A percentile compares a stretch with the other conserved stretches of the same genome.
These are phyloP conservation scores for Busseola fusca DNA, from an alignment of 2,888 invertebrate genomes.

Conservation along the genomic window DNA sequence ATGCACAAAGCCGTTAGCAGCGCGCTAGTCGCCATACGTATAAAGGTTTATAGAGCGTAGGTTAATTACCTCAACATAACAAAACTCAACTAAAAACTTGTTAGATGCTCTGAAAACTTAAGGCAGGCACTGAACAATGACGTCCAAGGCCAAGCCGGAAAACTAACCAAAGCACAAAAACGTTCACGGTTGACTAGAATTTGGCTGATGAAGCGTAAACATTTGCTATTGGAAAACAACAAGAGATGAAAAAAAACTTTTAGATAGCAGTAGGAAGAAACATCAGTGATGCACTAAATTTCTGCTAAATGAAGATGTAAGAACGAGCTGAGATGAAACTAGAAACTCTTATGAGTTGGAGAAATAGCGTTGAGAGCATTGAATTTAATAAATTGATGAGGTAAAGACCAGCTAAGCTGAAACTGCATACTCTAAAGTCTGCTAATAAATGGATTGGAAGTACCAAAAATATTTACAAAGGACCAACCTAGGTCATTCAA, in stretches of 20 bases:
- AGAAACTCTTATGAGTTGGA: neutral
- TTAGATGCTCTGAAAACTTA: conserved; percentile 8
- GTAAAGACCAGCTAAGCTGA: too few relatives aligned
- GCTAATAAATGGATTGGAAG: neutral
- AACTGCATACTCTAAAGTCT: neutral
- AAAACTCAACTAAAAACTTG: neutral
- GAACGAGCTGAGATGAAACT: neutral
- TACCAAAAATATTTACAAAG: conserved; percentile 3
- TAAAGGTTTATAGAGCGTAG: conserved; percentile 20
- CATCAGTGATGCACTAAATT: neutral
- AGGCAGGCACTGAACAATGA: neutral
- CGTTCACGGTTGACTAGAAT: conserved; percentile 11
- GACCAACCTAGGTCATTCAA: conserved; percentile 23
- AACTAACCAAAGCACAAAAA: conserved; percentile 11
- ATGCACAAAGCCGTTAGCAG: neutral
- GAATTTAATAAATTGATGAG: neutral
- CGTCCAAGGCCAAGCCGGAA: conserved; percentile 20
- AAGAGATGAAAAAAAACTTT: conserved; percentile 18
- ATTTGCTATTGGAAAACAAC: neutral
- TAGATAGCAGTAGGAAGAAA: neutral
- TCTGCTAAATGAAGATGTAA: neutral
- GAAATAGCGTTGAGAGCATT: neutral
- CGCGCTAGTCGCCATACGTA: neutral
- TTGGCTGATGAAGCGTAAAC: conserved; percentile 12
- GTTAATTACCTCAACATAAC: neutral